Conservation (phyloP, 2,888 invertebrate species). For the Laothoe populi region DNA sequence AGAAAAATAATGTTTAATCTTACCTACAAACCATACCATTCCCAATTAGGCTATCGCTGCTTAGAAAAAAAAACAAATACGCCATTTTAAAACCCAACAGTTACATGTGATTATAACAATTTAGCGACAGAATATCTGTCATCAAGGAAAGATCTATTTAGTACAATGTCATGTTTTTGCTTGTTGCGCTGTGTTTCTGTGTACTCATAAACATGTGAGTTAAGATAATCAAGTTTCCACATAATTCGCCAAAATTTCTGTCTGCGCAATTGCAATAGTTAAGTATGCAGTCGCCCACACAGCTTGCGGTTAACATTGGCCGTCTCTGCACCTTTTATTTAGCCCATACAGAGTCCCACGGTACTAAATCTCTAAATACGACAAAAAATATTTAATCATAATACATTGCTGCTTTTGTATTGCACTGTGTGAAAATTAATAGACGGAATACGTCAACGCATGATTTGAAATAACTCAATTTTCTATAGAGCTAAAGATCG, state of each 20-base stretch:
- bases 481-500: neutral
- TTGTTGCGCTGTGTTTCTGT: neutral
- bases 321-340: conserved; percentile 8
- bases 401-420: neutral
- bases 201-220: conserved; percentile 16
- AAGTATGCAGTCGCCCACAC: conserved; percentile 17
- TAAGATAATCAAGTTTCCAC: conserved; percentile 19
- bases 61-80: no score
- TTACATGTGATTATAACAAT: no score
- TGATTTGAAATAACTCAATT: neutral
- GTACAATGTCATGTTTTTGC: neutral
- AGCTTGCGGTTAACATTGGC: conserved; percentile 17
- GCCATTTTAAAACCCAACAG: no score
- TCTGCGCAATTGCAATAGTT: conserved; percentile 8
- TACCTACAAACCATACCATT: no score
- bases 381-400: neutral
- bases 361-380: neutral
- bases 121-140: no score
- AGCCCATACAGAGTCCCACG: conserved; percentile 1
- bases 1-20: no score
- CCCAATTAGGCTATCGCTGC: no score
- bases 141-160: conserved; percentile 11
- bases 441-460: neutral
- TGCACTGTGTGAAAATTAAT: no score
- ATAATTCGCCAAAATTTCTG: conserved; percentile 9